Evolutionary conservation across 35 echinoderm and acorn worm genomes (phyloP).

Genomic region (Apostichopus japonicus): DNA sequence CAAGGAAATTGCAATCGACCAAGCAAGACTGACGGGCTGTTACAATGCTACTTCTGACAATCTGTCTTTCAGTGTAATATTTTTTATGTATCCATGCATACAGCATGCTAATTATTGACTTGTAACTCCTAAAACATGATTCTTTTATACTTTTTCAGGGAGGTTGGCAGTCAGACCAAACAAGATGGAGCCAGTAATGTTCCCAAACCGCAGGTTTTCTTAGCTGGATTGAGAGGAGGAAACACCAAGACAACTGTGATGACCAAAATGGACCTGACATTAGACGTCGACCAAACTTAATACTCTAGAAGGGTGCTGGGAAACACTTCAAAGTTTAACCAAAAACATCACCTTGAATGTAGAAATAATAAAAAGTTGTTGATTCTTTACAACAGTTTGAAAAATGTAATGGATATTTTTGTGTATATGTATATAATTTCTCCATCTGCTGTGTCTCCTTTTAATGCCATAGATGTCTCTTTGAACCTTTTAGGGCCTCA

Average conservation of each 20-base stretch:
- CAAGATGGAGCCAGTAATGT: conserved; percentile 80
- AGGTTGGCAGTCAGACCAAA: conserved; percentile 76
- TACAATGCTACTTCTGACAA: too few species aligned
- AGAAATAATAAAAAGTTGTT: not conserved
- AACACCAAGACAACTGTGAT: conserved; percentile 91
- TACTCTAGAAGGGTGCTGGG: not conserved
- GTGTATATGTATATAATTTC: not conserved
- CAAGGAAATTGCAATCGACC: too few species aligned
- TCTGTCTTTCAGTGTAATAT: not conserved
- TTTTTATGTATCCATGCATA: not conserved
- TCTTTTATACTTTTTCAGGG: conserved; percentile 56
- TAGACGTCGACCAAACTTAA: conserved; percentile 99
- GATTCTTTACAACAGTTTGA: not conserved
- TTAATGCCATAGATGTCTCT: too few species aligned
- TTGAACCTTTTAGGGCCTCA: too few species aligned
- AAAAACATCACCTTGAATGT: conserved; percentile 19
- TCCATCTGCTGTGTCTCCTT: not conserved
- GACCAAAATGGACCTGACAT: conserved; percentile 97
- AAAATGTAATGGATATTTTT: not conserved
- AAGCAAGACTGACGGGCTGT: too few species aligned
- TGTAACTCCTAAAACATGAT: too few species aligned
- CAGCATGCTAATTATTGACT: not conserved
- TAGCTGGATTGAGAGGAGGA: conserved; percentile 93
- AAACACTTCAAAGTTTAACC: not conserved
- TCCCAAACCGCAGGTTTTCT: conserved; percentile 87